Percentiles rank a stretch among this genome's conserved stretches.
These are phyloP conservation scores for Haliclystus octoradiatus DNA, from an alignment of 30 jellyfish, hydroid and myxozoan genomes.

Conservation along the genomic window DNA sequence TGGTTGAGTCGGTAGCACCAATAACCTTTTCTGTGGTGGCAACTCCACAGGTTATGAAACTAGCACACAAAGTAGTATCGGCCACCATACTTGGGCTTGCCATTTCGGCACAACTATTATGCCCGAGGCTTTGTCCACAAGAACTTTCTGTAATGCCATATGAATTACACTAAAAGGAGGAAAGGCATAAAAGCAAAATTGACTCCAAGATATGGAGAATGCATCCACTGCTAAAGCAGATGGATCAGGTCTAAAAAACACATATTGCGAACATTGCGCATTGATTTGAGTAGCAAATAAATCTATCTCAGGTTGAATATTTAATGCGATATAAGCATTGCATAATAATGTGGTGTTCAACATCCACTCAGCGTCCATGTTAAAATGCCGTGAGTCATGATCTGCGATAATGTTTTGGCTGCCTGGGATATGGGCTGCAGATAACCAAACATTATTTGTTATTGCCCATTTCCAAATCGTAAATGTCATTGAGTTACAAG, in stretches of 20 bases:
- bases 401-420: constrained; percentile 27
- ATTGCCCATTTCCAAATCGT: constrained; percentile 28
- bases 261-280: constrained; percentile 4
- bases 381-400: constrained; percentile 29
- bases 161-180: constrained; percentile 37
- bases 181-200: constrained; percentile 29
- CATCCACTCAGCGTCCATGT: constrained; percentile 37
- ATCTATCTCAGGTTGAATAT: constrained; percentile 17
- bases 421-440: constrained; percentile 51
- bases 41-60: background rate
- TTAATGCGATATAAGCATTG: background rate
- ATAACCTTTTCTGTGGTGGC: background rate
- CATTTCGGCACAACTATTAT: constrained; percentile 25
- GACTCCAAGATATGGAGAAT: constrained; percentile 25
- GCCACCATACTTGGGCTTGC: constrained; percentile 38
- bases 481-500: constrained; percentile 6
- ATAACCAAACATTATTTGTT: constrained; percentile 23
- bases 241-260: constrained; percentile 49
- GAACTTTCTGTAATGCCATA: constrained; percentile 5
- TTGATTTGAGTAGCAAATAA: constrained; percentile 33
- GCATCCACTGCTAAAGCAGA: constrained; percentile 38
- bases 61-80: background rate
- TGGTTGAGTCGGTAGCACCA: constrained; percentile 4
- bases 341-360: constrained; percentile 6
- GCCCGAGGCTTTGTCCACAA: constrained; percentile 24